These are phyloP conservation scores for Steinernema khuongi DNA, from an alignment of 1,140 invertebrate genomes.

Conservation along the genomic window DNA sequence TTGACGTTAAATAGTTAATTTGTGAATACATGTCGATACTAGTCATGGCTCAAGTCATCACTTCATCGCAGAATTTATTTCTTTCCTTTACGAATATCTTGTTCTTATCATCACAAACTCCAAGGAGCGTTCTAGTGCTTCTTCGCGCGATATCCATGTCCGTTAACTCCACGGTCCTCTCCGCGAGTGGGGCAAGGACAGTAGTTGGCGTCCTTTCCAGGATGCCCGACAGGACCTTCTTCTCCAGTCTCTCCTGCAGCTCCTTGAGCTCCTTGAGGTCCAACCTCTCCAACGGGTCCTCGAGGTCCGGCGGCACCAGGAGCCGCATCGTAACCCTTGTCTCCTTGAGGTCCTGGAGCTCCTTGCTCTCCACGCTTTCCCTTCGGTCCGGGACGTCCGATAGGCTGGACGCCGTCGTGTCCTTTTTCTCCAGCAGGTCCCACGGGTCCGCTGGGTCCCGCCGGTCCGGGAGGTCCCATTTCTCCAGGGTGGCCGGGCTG, in stretches of 20 bases:
- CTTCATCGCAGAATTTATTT: background rate
- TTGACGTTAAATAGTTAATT: too few relatives aligned
- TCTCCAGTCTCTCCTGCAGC: constrained; percentile 36
- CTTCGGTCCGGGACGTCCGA: constrained; percentile 49
- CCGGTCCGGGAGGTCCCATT: constrained; percentile 37
- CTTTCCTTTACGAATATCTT: background rate
- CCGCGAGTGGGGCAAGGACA: constrained; percentile 41
- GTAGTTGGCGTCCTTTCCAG: constrained; percentile 49
- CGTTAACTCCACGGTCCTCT: constrained; percentile 22
- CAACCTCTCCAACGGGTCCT: constrained; percentile 42
- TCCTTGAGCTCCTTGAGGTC: constrained; percentile 39
- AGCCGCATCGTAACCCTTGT: constrained; percentile 37
- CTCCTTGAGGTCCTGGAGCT: constrained; percentile 33
- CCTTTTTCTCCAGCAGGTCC: constrained; percentile 48
- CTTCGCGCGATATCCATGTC: background rate
- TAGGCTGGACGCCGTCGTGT: constrained; percentile 43
- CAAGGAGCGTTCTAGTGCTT: background rate
- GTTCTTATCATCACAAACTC: background rate
- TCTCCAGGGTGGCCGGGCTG: constrained; percentile 36
- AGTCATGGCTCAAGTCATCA: too few relatives aligned
- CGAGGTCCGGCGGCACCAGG: constrained; percentile 40
- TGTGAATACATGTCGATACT: too few relatives aligned
- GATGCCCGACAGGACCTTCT: constrained; percentile 40
- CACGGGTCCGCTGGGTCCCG: constrained; percentile 33
- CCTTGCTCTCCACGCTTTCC: constrained; percentile 30